Evolutionary conservation across 1,140 invertebrate genomes (phyloP), one percentile per base, ranked within the genome.

Genomic region (Caenorhabditis latens): DNA sequence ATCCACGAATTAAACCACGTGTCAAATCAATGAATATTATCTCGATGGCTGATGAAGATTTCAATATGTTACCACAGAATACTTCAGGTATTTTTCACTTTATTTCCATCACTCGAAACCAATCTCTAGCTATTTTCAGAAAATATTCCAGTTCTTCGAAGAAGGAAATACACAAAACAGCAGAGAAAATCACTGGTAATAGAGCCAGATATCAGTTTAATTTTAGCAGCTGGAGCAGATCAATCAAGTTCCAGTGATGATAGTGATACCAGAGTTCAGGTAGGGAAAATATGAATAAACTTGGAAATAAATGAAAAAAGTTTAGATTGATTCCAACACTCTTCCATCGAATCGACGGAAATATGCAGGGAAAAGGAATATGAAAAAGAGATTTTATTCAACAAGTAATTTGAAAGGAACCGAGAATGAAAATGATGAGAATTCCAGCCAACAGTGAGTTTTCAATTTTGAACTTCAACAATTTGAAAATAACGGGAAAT

Each of bases 111-210:
- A 32, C 32, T 32, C 2, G 1, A 32, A 32, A 32, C 32, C 32
- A 32, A 32, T 32, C 32, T 32, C 32, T 32, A 32, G 2, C 2
- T 32, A 32, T 32, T 32, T 32, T 32, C 32, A 32, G 71, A 79
- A 50, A 79, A 79, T 19, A 53, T 79, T 7, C 71, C 71, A 8
- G 71, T 79, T n/a, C 71, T 79, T 11, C 43, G 71, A 13, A n/a
- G 71, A 21, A 48, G 46, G 21, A 79, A 79, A 53, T 79, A 79
- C 46, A 79, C 71, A 48, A 79, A 79, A 50, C 71, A 79, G 13
- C 43, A 79, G 19, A 79, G 71, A 53, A 79, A 79, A 79, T 79
- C 71, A 32, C n/a, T 79, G n/a, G 71, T 50, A 11, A 79, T 79
- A 24, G 71, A 79, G 40, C 71, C 71, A 50, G 46, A 79, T 50